Evolutionary conservation across 1,140 invertebrate genomes (phyloP).

Genomic region (Drosophila nikananu): DNA sequence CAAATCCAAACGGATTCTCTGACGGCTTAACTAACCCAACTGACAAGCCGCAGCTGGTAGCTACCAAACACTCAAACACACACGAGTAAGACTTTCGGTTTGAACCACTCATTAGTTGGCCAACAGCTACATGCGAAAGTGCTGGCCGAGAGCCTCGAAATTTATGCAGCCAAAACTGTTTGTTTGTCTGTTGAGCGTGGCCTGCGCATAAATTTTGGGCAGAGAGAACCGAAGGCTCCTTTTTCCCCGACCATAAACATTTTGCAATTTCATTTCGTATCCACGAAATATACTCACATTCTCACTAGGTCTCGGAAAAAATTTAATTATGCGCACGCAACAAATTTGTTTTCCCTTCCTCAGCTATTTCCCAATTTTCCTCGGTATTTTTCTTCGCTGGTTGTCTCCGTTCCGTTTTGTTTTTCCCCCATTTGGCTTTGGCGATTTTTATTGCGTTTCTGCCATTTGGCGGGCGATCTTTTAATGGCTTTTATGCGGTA

Average conservation of each 20-base stretch:
- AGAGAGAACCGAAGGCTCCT: not conserved
- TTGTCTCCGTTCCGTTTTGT: slow-evolving; percentile 11
- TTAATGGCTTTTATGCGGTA: slow-evolving; percentile 57
- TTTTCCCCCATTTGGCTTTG: slow-evolving; percentile 26
- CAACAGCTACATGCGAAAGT: slow-evolving; percentile 42
- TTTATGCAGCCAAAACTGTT: slow-evolving; percentile 72
- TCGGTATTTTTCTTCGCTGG: slow-evolving; percentile 12
- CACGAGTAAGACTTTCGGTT: slow-evolving; percentile 14
- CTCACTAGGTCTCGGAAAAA: slow-evolving; percentile 38
- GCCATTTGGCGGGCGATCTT: slow-evolving; percentile 46
- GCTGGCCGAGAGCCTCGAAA: slow-evolving; percentile 35
- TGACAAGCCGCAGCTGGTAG: slow-evolving; percentile 21
- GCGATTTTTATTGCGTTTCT: slow-evolving; percentile 72
- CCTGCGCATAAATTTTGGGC: slow-evolving; percentile 27
- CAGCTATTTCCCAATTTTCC: slow-evolving; percentile 32
- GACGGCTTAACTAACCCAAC: slow-evolving; percentile 33
- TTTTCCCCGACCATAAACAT: slow-evolving; percentile 50
- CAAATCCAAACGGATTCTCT: not conserved
- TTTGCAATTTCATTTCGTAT: slow-evolving; percentile 66
- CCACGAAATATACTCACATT: slow-evolving; percentile 64
- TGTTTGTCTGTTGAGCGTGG: slow-evolving; percentile 24
- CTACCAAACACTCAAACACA: slow-evolving; percentile 17
- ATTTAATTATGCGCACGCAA: slow-evolving; percentile 76
- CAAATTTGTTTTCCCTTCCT: slow-evolving; percentile 55
- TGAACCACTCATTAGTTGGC: slow-evolving; percentile 41